Conservation (phyloP, 2,113 vertebrate genomes). For the Archilochus colubris region DNA sequence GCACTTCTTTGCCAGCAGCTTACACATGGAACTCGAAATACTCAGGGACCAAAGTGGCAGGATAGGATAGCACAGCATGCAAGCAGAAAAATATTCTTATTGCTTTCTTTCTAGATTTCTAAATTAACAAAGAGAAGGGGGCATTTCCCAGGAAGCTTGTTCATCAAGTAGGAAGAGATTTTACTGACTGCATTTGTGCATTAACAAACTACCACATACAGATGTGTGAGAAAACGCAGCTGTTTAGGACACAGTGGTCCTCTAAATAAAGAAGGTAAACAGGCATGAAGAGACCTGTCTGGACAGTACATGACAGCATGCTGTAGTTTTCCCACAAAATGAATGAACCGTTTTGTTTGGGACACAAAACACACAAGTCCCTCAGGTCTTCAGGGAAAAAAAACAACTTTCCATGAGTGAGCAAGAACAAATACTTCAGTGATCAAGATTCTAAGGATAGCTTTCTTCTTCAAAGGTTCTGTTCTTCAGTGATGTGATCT, state of each 20-base stretch:
- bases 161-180: background rate
- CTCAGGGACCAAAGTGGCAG: background rate
- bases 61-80: background rate
- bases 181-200: fast-evolving
- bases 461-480: background rate
- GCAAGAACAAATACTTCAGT: background rate
- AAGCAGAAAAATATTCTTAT: background rate
- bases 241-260: background rate
- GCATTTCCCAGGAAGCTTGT: background rate
- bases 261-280: background rate
- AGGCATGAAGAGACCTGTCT: background rate
- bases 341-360: background rate
- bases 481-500: background rate
- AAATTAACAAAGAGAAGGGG: background rate
- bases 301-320: background rate
- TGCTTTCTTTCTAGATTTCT: background rate
- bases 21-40: background rate
- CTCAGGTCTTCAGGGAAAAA: background rate
- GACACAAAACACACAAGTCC: background rate
- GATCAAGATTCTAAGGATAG: background rate
- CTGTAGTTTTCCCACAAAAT: background rate
- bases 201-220: background rate
- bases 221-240: background rate
- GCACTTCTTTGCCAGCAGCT: background rate
- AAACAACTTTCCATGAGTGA: background rate